phyloP scores from a whole-genome alignment of 2,113 vertebrate species.

The Egretta garzetta region DNA sequence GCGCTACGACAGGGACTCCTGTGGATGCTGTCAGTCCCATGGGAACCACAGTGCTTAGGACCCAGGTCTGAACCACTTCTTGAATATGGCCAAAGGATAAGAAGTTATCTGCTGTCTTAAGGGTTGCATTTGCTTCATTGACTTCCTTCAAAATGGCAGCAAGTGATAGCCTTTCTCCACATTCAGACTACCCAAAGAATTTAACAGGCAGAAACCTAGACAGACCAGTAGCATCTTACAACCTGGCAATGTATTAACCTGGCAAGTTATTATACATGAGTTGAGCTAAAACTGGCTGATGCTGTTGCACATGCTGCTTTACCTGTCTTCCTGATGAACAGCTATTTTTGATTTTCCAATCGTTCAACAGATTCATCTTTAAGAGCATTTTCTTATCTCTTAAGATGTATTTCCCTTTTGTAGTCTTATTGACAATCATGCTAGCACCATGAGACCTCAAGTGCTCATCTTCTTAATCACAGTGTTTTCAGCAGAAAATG shows the following conservation, averaged over 20 bases:
- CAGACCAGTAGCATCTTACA: not conserved
- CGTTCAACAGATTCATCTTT: not conserved
- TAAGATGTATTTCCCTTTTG: not conserved
- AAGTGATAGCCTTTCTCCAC: not conserved
- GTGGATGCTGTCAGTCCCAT: not conserved
- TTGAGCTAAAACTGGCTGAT: not conserved
- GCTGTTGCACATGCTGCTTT: not conserved
- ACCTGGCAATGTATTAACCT: not conserved
- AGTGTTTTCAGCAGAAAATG: not conserved
- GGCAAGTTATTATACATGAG: not conserved
- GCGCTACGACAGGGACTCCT: not conserved
- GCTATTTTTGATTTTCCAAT: not conserved
- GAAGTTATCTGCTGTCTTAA: not conserved
- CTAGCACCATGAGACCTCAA: constrained; percentile 16
- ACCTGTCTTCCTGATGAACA: not conserved
- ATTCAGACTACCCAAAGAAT: not conserved
- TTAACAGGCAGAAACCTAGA: not conserved
- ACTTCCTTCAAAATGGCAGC: not conserved
- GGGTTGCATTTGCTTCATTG: not conserved
- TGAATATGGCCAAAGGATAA: not conserved
- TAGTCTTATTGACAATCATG: not conserved
- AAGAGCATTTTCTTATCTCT: not conserved
- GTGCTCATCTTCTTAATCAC: constrained; percentile 5
- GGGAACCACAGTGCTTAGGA: not conserved
- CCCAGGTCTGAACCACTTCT: not conserved